Evolutionary conservation across 2,888 invertebrate genomes (phyloP).

Genomic region (Gymnosoma rotundatum): DNA sequence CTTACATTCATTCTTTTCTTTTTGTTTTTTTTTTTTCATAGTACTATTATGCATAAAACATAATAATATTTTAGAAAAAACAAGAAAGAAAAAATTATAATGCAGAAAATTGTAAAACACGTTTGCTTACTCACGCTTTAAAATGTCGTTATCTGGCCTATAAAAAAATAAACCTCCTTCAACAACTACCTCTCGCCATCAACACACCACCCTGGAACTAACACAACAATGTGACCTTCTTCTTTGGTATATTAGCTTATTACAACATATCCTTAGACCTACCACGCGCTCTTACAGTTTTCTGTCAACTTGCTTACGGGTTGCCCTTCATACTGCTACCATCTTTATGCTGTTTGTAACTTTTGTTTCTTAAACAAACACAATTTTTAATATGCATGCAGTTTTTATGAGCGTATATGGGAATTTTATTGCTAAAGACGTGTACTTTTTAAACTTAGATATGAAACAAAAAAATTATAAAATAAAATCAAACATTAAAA

Average conservation of each 20-base stretch:
- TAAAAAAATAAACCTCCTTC: slow-evolving; percentile 60
- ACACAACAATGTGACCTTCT: slow-evolving; percentile 40
- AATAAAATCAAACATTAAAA: slow-evolving; percentile 44
- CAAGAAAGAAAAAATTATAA: slow-evolving; percentile 12
- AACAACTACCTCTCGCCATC: slow-evolving; percentile 10
- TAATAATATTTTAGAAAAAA: slow-evolving; percentile 63
- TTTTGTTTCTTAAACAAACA: slow-evolving; percentile 78
- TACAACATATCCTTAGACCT: slow-evolving; percentile 14
- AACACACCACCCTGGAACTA: slow-evolving; percentile 4
- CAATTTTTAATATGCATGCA: slow-evolving; percentile 82
- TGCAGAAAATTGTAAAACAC: slow-evolving; percentile 58
- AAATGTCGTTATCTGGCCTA: slow-evolving; percentile 69
- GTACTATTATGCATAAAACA: slow-evolving; percentile 67
- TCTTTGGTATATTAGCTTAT: slow-evolving; percentile 4
- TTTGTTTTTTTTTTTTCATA: slow-evolving; percentile 30
- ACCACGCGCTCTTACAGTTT: slow-evolving; percentile 30
- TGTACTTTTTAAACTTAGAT: slow-evolving; percentile 69
- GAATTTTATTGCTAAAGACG: slow-evolving; percentile 82
- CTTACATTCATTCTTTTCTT: neutral
- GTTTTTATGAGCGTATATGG: slow-evolving; percentile 82
- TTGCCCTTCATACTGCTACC: slow-evolving; percentile 25
- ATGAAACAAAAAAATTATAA: slow-evolving; percentile 39
- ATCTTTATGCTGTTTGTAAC: slow-evolving; percentile 25
- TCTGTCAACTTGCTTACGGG: slow-evolving; percentile 38
- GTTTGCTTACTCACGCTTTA: slow-evolving; percentile 65